Evolutionary conservation across 2,113 vertebrate genomes (phyloP).

Genomic region (Raja brachyura): DNA sequence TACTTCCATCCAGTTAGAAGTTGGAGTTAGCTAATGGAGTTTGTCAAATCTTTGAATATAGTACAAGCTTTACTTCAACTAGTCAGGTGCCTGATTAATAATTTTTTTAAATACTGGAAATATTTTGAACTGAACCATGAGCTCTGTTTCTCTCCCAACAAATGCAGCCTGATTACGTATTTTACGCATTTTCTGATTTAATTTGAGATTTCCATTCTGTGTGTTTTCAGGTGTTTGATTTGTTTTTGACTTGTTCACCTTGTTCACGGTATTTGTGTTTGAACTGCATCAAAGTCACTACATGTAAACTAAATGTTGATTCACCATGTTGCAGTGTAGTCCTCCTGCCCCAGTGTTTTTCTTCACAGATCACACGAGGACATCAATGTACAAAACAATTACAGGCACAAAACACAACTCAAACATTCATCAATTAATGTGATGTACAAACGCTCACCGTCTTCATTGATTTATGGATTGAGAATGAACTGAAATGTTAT

Average conservation of each 20-base stretch:
- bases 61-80: not conserved
- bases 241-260: not conserved
- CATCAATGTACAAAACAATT: not conserved
- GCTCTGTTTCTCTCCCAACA: too few relatives aligned
- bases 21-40: not conserved
- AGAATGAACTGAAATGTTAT: not conserved
- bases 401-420: not conserved
- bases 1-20: not conserved
- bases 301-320: not conserved
- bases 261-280: not conserved
- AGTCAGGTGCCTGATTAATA: not conserved
- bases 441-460: not conserved
- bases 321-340: not conserved
- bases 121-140: too few relatives aligned
- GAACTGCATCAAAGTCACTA: not conserved
- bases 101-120: too few relatives aligned
- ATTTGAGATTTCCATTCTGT: too few relatives aligned
- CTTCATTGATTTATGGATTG: conserved; percentile 13
- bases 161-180: too few relatives aligned
- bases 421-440: not conserved
- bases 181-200: too few relatives aligned
- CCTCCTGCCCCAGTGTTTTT: not conserved
- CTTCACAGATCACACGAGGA: not conserved
- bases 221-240: not conserved
- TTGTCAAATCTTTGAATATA: not conserved